These are phyloP conservation scores for Centroberyx gerrardi DNA, from an alignment of 2,797 vertebrate genomes.

Conservation along the genomic window DNA sequence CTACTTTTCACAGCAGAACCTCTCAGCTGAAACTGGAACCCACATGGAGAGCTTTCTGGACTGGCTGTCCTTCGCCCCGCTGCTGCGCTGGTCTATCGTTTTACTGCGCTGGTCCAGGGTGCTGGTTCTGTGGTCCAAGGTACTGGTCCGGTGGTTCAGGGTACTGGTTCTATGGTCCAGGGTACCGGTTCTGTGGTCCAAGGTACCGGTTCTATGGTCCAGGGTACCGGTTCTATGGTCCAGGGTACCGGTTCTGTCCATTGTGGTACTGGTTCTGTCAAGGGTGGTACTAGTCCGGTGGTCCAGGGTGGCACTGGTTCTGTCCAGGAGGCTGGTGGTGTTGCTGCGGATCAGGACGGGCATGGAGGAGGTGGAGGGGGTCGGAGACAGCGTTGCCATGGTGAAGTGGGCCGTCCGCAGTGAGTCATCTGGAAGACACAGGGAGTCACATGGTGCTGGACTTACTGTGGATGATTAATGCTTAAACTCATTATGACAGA, in stretches of 20 bases:
- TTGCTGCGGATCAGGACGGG: constrained; percentile 85
- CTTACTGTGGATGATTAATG: too few species aligned
- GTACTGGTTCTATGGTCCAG: constrained; percentile 54
- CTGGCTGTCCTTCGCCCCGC: constrained; percentile 88
- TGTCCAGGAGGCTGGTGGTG: constrained; percentile 84
- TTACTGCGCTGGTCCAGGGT: constrained; percentile 76
- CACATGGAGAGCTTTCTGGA: constrained; percentile 91
- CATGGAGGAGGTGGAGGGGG: constrained; percentile 80
- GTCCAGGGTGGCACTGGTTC: constrained; percentile 74
- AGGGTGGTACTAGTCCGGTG: too few species aligned
- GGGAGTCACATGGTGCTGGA: background rate
- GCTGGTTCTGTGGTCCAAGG: constrained; percentile 57
- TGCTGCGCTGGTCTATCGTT: constrained; percentile 86
- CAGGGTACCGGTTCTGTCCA: constrained; percentile 68
- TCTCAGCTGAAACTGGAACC: constrained; percentile 55
- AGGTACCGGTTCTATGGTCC: constrained; percentile 55
- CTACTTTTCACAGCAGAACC: background rate
- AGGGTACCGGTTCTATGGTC: constrained; percentile 49
- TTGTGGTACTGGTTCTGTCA: constrained; percentile 35
- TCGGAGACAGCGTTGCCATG: constrained; percentile 58
- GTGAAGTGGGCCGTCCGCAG: constrained; percentile 84
- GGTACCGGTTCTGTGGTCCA: constrained; percentile 81
- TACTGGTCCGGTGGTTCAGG: constrained; percentile 49
- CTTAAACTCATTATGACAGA: too few species aligned
- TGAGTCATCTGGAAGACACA: constrained; percentile 87